Percentiles rank a stretch among this genome's conserved stretches.
These are phyloP conservation scores for Leptopilina clavipes DNA, from an alignment of 1,140 invertebrate genomes.

Conservation along the genomic window DNA sequence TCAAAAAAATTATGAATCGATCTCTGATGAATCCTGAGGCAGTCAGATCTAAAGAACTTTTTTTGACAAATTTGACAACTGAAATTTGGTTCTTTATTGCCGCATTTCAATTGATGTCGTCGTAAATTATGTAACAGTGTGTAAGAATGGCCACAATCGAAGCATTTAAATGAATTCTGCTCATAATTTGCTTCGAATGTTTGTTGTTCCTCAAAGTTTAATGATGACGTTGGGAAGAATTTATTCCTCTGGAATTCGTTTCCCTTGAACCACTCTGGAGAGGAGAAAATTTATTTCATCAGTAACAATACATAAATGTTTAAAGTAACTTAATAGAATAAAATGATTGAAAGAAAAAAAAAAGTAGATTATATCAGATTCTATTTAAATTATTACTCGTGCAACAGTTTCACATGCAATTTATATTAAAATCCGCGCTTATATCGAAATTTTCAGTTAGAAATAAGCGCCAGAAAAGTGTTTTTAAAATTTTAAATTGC, in stretches of 20 bases:
- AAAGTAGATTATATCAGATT: background rate
- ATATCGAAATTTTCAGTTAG: no score
- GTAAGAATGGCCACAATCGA: background rate
- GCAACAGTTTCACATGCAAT: background rate
- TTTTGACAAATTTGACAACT: conserved; percentile 24
- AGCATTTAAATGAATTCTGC: conserved; percentile 17
- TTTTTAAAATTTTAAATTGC: no score
- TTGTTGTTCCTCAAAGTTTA: conserved; percentile 15
- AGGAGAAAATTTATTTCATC: conserved; percentile 1
- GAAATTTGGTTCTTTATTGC: conserved; percentile 7
- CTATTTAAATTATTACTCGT: background rate
- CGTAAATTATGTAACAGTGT: conserved; percentile 24
- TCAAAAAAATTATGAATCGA: conserved; percentile 24
- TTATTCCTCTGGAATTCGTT: conserved; percentile 9
- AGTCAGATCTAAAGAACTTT: conserved; percentile 20
- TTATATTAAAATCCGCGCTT: no score
- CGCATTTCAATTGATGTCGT: conserved; percentile 26
- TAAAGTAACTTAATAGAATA: background rate
- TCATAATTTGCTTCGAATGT: background rate
- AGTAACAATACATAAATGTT: background rate
- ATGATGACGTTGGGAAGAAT: background rate
- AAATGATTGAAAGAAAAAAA: background rate
- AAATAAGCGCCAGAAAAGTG: no score
- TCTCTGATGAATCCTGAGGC: conserved; percentile 11
- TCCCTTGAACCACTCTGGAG: background rate